Evolutionary conservation across 2,113 vertebrate species (phyloP).

Genomic region (Peromyscus polionotus): DNA sequence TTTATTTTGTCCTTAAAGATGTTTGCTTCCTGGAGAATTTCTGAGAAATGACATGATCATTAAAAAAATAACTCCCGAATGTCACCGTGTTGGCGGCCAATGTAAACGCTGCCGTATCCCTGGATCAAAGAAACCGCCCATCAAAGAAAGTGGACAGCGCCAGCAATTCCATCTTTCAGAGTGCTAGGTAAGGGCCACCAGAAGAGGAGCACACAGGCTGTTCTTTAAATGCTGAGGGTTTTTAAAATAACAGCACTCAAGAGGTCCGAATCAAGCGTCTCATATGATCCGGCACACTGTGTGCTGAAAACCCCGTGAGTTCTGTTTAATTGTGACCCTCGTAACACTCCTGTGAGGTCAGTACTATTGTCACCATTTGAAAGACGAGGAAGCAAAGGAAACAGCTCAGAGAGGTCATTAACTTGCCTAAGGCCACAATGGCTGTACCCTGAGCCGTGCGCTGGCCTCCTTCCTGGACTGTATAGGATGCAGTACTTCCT

Average conservation of each 20-base stretch:
- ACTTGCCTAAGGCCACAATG: not conserved
- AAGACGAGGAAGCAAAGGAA: not conserved
- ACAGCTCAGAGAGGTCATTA: not conserved
- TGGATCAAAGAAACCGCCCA: constrained; percentile 82
- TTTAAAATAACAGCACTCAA: not conserved
- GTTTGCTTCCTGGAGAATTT: constrained; percentile 57
- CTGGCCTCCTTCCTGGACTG: not conserved
- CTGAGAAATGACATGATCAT: constrained; percentile 67
- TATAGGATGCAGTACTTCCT: not conserved
- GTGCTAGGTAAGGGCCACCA: constrained; percentile 52
- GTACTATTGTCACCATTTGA: not conserved
- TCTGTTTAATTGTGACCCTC: not conserved
- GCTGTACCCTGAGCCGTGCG: accelerated
- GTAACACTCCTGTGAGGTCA: not conserved
- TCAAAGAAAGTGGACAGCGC: constrained; percentile 76
- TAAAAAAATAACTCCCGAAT: constrained; percentile 71
- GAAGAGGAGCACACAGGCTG: constrained; percentile 49
- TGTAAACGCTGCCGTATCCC: constrained; percentile 44
- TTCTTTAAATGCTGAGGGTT: constrained; percentile 42
- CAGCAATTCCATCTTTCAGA: constrained; percentile 71
- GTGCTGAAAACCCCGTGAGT: not conserved
- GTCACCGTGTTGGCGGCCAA: constrained; percentile 40
- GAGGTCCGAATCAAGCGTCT: not conserved
- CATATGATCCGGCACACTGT: not conserved
- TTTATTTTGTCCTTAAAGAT: constrained; percentile 39